Conservation (phyloP, 2,888 invertebrate species). For the Chymomyza fuscimana region DNA sequence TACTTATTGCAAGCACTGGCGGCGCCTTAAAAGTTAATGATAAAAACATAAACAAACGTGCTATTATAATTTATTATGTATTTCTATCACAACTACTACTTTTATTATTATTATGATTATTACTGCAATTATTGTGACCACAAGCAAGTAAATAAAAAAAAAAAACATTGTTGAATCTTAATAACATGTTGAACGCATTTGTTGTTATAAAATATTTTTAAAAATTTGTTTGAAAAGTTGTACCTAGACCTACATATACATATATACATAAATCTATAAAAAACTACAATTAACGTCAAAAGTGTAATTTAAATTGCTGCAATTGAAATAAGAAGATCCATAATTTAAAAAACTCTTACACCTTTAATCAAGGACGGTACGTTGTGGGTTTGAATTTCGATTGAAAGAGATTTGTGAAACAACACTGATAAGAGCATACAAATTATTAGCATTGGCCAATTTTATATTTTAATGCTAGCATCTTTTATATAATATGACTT, state of each 20-base stretch:
- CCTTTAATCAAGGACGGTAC: too few relatives aligned
- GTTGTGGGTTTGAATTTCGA: too few relatives aligned
- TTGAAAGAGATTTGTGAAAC: too few relatives aligned
- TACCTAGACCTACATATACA: neutral
- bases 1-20: neutral
- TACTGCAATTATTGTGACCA: slow-evolving; percentile 45
- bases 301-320: too few relatives aligned
- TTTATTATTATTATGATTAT: slow-evolving; percentile 35
- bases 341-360: too few relatives aligned
- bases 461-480: slow-evolving; percentile 32
- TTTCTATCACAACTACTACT: slow-evolving; percentile 31
- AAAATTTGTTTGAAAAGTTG: neutral
- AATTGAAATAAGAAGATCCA: too few relatives aligned
- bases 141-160: slow-evolving; percentile 48
- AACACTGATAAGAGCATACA: too few relatives aligned
- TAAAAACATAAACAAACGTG: slow-evolving; percentile 22
- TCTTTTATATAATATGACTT: slow-evolving; percentile 37
- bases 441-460: too few relatives aligned
- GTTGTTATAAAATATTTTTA: slow-evolving; percentile 30
- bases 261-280: neutral
- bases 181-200: slow-evolving; percentile 39
- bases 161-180: slow-evolving; percentile 54
- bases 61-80: slow-evolving; percentile 57
- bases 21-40: neutral
- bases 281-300: too few relatives aligned